Evolutionary conservation across 2,888 invertebrate genomes (phyloP), one percentile per base, ranked within the genome.

Genomic region (Aphidoletes aphidimyza): DNA sequence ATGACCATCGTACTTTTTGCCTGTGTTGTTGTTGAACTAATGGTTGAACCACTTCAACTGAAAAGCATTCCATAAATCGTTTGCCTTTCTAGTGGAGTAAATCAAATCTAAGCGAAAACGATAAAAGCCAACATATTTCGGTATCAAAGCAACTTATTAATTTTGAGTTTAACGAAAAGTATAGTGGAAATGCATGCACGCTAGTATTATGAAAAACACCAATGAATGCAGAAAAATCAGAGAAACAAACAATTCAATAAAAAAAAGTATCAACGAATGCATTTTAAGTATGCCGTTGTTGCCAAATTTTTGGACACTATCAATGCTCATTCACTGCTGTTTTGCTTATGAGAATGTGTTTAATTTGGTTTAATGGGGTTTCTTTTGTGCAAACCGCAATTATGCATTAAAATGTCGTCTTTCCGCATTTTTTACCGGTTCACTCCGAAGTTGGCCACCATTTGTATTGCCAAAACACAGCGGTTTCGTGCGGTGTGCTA

Each of bases 11-110:
- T n/a, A n/a, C 6, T 42, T 42, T 42, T 42, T 42, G 42, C 6
- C 6, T 42, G 42, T 42, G n/a, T n/a, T n/a, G n/a, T n/a, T n/a
- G n/a, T n/a, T n/a, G n/a, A 69, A 69, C 30, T 69, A 69, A 69
- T 69, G 69, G 69, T 69, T 69, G 69, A 30, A 69, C 26, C 26
- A 30, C 30, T 30, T 14, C 5, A 69, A 30, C 9, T 69, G 26
- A 54, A 54, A 54, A 22, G 54, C 54, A 54, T 26, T 54, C 11
- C 5, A 54, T 54, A 54, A 42, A 9, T 22, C 54, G 3, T 0
- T 11, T 9, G 69, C 14, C 30, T 69, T 34, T 69, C 30, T 0
- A 69, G 30, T 34, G 34, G n/a, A 69, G 30, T 69, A 69, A 69
- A 69, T 69, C 30, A 69, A 69, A 69, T 11, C 0, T 34, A 26